phyloP scores from a whole-genome alignment of 1,140 invertebrate species.

The Philotrypesis tridentata region DNA sequence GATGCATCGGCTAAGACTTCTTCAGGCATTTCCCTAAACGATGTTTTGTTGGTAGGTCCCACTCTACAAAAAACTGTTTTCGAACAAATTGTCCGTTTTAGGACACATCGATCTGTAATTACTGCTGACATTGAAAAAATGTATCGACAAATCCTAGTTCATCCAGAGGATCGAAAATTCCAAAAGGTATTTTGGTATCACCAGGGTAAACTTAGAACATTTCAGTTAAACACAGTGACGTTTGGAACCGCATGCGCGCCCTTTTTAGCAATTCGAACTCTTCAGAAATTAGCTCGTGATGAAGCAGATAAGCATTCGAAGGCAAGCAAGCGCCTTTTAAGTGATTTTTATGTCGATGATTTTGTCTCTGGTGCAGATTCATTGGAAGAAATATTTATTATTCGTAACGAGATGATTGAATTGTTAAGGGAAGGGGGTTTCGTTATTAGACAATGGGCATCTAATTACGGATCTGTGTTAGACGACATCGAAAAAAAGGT shows the following conservation, averaged over 20 bases:
- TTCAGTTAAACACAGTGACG: slow-evolving; percentile 52
- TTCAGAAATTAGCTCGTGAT: slow-evolving; percentile 63
- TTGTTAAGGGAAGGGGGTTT: slow-evolving; percentile 57
- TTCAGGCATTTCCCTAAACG: slow-evolving; percentile 48
- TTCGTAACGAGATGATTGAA: slow-evolving; percentile 53
- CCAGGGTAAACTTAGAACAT: slow-evolving; percentile 18
- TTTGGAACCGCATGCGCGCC: slow-evolving; percentile 58
- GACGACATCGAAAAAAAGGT: neutral
- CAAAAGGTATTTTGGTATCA: slow-evolving; percentile 19
- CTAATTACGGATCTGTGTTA: slow-evolving; percentile 48
- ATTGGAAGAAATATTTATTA: slow-evolving; percentile 55
- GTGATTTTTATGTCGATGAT: slow-evolving; percentile 70
- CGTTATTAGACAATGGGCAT: slow-evolving; percentile 59
- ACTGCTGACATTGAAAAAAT: slow-evolving; percentile 43
- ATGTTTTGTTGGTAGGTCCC: slow-evolving; percentile 50
- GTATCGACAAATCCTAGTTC: slow-evolving; percentile 25
- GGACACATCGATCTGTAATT: neutral
- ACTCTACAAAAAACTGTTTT: slow-evolving; percentile 54
- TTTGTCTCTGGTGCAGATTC: slow-evolving; percentile 62
- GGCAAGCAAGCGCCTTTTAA: slow-evolving; percentile 53
- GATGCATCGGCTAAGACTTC: slow-evolving; percentile 57
- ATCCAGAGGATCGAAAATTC: slow-evolving; percentile 30
- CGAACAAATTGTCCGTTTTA: slow-evolving; percentile 47
- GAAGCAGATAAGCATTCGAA: slow-evolving; percentile 56
- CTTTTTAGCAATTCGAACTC: slow-evolving; percentile 63